A percentile compares a stretch with the other conserved stretches of the same genome.
Evolutionary conservation across 1,140 invertebrate genomes (phyloP).

Genomic region (Rhopalosiphum padi): DNA sequence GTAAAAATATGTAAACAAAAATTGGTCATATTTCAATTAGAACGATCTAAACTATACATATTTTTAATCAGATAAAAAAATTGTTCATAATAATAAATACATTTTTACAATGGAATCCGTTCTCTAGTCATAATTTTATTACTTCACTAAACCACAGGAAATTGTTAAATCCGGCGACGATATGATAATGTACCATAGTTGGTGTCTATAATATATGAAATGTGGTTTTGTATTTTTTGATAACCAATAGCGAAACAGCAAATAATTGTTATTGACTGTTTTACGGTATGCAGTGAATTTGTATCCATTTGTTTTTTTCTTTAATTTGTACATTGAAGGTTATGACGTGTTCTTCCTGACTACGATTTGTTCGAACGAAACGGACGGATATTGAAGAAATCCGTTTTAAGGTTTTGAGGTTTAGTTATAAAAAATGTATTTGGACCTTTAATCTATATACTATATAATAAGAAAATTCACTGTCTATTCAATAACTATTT

Average conservation of each 20-base stretch:
- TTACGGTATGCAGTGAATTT: background rate
- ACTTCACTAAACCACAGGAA: too few relatives aligned
- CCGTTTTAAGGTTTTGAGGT: background rate
- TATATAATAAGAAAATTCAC: background rate
- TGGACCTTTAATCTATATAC: background rate
- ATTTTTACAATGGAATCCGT: too few relatives aligned
- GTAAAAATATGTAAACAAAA: too few relatives aligned
- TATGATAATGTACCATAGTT: too few relatives aligned
- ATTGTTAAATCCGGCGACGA: too few relatives aligned
- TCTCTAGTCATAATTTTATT: too few relatives aligned
- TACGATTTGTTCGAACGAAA: background rate
- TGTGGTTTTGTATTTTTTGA: background rate
- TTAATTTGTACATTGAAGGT: background rate
- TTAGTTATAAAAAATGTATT: background rate
- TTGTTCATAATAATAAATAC: too few relatives aligned
- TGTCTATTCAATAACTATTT: background rate
- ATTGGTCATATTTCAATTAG: too few relatives aligned
- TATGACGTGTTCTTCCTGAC: background rate
- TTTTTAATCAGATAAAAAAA: too few relatives aligned
- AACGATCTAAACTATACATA: too few relatives aligned
- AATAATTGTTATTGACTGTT: background rate
- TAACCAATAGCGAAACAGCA: too few relatives aligned
- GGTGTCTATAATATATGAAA: too few relatives aligned
- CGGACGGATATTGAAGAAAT: background rate
- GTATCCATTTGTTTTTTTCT: background rate